Evolutionary conservation across 2,888 invertebrate species (phyloP), one percentile per base, ranked within the genome.

Genomic region (Myathropa florea): DNA sequence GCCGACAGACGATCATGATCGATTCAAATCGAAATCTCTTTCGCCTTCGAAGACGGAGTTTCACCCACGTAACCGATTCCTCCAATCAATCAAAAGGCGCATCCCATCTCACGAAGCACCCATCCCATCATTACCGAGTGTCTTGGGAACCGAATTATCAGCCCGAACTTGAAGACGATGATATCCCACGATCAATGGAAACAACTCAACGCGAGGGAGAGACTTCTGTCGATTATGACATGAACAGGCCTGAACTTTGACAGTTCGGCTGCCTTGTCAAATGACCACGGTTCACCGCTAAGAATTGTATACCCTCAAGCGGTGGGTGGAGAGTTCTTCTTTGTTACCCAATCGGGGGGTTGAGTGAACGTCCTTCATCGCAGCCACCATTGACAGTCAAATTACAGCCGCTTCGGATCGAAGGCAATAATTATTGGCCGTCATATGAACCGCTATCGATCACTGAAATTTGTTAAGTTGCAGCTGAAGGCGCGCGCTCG

Each of bases 371-470:
- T 46, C 46, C 46, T 46, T 46, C 46, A 46, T 18, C 46, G 46
- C 7, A 18, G 18, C 28, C 10, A 7, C n/a, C 6, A 18, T 53
- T 46, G 23, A 10, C n/a, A 68, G 33, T 61, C 28, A 53, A 76
- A 76, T 65, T 65, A 76, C 39, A 33, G 30, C 71, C 55, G 26
- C n/a, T 46, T 3, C 64, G 12, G 4, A 46, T 26, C 14, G 12
- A 60, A 46, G 61, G 71, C 55, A 77, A 82, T 73, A 60, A 70
- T 85, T 81, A 85, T 64, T 46, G 46, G 46, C 77, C 68, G 46
- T 73, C 82, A 82, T 70, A 64, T 70, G 65, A 78, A 18, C 46
- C 30, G 72, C 76, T 70, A 85, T 73, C 85, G 81, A 85, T 82
- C 84, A 73, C 36, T 65, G 64, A 39, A 68, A 46, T 64, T 24